Base-by-base conservation (phyloP, 2,888 invertebrate species). In the Spatulosminthurus flaviceps region DNA sequence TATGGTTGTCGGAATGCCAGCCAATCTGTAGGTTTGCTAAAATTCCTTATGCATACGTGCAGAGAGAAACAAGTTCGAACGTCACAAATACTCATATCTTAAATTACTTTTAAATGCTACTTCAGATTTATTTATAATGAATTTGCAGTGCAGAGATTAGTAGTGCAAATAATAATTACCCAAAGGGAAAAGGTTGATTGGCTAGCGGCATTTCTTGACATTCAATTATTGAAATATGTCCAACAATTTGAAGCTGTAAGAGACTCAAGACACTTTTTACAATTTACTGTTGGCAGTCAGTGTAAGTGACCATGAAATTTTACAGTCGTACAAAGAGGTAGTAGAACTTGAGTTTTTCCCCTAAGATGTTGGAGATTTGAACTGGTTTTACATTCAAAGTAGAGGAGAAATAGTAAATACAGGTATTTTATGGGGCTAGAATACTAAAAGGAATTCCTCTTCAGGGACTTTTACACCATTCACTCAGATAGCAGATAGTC, bases 91-190 rank as follows among this genome's bases (percentile, higher is more conserved):
- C 16, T 11, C 19, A 51, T 5, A 2, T 19, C 16, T 4, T 51
- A n/a, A n/a, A 51, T 51, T 51, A 19, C 16, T 51, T 5, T 19
- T n/a, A 13, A n/a, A 5, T 51, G n/a, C 51, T 19, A 19, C n/a
- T 51, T 51, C n/a, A 51, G 51, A 11, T 51, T 13, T 51, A 51
- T 51, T 51, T 51, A n/a, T 51, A 51, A 51, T 51, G 51, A 51
- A 51, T 51, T 51, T 11, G 16, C 51, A 11, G 51, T 51, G 51
- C 51, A 51, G 19, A 19, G 5, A 51, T 51, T 51, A n/a, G 16
- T 11, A 2, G 5, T 51, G 16, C 51, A 51, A 51, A 51, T 19
- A 51, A 51, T 19, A n/a, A 51, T 51, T 51, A n/a, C 51, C n/a
- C 51, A 51, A 51, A 51, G 51, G n/a, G 2, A 51, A 51, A 51